These are phyloP conservation scores for Ornithoptera priamus DNA, from an alignment of 2,888 invertebrate species.

Conservation along the genomic window DNA sequence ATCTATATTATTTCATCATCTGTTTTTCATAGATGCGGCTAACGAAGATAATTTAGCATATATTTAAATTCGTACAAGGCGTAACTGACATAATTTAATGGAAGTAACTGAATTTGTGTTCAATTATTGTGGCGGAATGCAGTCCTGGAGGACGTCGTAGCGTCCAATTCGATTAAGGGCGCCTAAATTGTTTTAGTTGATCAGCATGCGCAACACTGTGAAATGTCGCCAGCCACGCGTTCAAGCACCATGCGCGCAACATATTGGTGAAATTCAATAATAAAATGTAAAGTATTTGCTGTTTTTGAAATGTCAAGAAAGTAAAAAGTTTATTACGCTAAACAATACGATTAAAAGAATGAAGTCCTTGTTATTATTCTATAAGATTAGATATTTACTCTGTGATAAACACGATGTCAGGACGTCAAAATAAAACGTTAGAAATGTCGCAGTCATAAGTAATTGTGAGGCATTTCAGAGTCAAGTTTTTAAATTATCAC, in stretches of 20 bases:
- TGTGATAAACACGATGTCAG: too few species aligned
- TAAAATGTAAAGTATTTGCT: not conserved
- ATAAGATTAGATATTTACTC: too few species aligned
- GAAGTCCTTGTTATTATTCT: not conserved
- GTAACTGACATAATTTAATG: conserved; percentile 20
- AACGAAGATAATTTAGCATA: not conserved
- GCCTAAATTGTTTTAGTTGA: conserved; percentile 72
- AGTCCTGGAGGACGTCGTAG: conserved; percentile 48
- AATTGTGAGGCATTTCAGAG: too few species aligned
- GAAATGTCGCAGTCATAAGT: too few species aligned
- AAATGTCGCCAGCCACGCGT: conserved; percentile 14
- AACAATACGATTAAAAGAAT: not conserved
- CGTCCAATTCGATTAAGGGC: conserved; percentile 60
- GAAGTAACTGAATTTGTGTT: conserved; percentile 58
- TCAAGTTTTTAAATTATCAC: too few species aligned
- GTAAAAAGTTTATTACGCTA: not conserved
- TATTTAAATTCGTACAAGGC: conserved; percentile 12
- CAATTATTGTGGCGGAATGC: conserved; percentile 65
- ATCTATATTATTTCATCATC: not conserved
- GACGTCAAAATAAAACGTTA: too few species aligned
- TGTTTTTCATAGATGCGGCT: not conserved
- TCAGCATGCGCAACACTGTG: conserved; percentile 38
- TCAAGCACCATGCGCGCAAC: conserved; percentile 21
- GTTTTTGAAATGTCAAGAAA: not conserved
- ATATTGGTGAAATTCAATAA: conserved; percentile 3